A percentile compares a stretch with the other conserved stretches of the same genome.
phyloP scores from a whole-genome alignment of 2,888 invertebrate genomes.

The Spodoptera exigua region DNA sequence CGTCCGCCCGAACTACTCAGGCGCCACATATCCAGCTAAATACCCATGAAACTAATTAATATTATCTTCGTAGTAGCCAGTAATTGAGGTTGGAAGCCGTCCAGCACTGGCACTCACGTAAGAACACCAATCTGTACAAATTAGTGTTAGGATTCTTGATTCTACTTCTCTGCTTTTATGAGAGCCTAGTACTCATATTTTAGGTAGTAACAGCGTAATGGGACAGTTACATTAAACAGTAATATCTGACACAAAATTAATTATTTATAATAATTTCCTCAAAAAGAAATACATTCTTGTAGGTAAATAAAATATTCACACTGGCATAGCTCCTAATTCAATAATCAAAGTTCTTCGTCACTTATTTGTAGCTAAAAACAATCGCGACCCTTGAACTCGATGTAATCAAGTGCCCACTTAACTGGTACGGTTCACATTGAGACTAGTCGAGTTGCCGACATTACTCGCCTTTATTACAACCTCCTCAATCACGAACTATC shows the following conservation, averaged over 20 bases:
- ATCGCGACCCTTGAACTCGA: slow-evolving; percentile 6
- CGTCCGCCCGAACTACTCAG: neutral
- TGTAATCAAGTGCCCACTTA: slow-evolving; percentile 39
- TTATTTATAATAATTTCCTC: no score
- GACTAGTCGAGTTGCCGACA: slow-evolving; percentile 38
- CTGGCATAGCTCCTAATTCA: no score
- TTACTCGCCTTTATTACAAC: slow-evolving; percentile 46
- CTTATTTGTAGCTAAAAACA: slow-evolving; percentile 11
- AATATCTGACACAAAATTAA: no score
- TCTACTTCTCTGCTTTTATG: slow-evolving; percentile 13
- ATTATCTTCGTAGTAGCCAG: slow-evolving; percentile 21
- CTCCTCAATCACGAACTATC: slow-evolving; percentile 46
- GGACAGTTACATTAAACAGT: no score
- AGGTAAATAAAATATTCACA: no score
- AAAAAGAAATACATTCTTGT: no score
- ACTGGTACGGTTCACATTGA: slow-evolving; percentile 27
- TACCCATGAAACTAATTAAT: slow-evolving; percentile 23
- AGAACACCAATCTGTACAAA: slow-evolving; percentile 33
- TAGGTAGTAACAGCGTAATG: neutral
- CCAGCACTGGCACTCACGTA: slow-evolving; percentile 34
- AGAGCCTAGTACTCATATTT: slow-evolving; percentile 9
- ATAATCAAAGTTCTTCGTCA: neutral
- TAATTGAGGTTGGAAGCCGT: slow-evolving; percentile 44
- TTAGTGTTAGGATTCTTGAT: slow-evolving; percentile 29
- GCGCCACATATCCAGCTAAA: slow-evolving; percentile 14